Evolutionary conservation across 2,888 invertebrate species (phyloP).

Genomic region (Acanthosepion pharaonis): DNA sequence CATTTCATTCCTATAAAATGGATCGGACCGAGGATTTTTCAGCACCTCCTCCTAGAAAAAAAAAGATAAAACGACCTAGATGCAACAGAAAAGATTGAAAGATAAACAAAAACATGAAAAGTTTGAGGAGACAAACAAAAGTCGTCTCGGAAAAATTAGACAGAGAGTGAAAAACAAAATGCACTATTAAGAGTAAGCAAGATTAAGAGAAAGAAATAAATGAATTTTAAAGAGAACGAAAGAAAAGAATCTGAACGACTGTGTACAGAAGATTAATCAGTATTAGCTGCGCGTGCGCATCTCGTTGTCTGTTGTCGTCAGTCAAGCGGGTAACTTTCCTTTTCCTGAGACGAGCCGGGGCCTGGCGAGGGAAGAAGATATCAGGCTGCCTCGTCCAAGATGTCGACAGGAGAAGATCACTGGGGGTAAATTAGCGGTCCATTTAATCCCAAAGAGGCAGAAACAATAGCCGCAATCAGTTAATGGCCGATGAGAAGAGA

Average conservation of each 20-base stretch:
- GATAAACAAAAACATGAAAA: too few species aligned
- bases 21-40: too few species aligned
- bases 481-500: constrained; percentile 33
- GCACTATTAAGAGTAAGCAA: not conserved
- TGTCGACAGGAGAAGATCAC: constrained; percentile 22
- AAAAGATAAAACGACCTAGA: too few species aligned
- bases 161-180: too few species aligned
- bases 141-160: too few species aligned
- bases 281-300: constrained; percentile 10
- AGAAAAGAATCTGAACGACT: not conserved
- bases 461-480: constrained; percentile 9
- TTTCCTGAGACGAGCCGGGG: not conserved
- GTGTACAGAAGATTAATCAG: not conserved
- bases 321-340: constrained; percentile 11
- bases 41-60: too few species aligned
- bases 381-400: not conserved
- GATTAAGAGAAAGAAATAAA: not conserved
- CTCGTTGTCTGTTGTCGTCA: constrained; percentile 11
- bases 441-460: constrained; percentile 21
- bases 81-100: too few species aligned
- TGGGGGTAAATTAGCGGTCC: constrained; percentile 33
- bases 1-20: too few species aligned
- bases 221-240: not conserved
- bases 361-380: not conserved
- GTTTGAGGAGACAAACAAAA: too few species aligned